Conservation (phyloP, 2,797 vertebrate species). For the Sylvilagus floridanus region DNA sequence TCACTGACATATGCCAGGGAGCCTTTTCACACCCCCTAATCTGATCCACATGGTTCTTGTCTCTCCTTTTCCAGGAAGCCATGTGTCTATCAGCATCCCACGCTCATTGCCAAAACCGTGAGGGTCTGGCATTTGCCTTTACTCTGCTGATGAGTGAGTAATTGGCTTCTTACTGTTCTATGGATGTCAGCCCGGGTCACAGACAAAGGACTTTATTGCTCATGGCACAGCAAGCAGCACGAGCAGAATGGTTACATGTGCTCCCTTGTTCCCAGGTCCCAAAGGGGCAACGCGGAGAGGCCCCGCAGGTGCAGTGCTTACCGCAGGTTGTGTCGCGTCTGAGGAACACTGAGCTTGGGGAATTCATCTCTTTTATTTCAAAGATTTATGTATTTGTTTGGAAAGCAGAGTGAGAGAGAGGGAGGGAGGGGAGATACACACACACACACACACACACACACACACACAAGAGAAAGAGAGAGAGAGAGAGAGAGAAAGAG, state of each 20-base stretch:
- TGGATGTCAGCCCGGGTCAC: not conserved
- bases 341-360: not conserved
- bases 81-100: not conserved
- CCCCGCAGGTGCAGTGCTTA: not conserved
- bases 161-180: not conserved
- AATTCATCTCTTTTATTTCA: not conserved
- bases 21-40: not conserved
- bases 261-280: not conserved
- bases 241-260: not conserved
- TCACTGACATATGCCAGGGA: not conserved
- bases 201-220: not conserved
- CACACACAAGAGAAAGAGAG: too few relatives aligned
- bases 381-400: too few relatives aligned
- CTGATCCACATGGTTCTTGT: not conserved
- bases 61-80: not conserved
- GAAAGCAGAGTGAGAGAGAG: too few relatives aligned
- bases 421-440: not conserved
- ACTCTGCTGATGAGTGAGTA: not conserved
- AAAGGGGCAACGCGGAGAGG: not conserved
- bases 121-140: not conserved
- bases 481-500: too few relatives aligned
- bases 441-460: not conserved
- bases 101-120: not conserved
- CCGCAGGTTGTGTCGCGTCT: not conserved
- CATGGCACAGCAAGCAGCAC: not conserved